phyloP scores from a whole-genome alignment of 2,888 invertebrate species.

The Megalurothrips usitatus region DNA sequence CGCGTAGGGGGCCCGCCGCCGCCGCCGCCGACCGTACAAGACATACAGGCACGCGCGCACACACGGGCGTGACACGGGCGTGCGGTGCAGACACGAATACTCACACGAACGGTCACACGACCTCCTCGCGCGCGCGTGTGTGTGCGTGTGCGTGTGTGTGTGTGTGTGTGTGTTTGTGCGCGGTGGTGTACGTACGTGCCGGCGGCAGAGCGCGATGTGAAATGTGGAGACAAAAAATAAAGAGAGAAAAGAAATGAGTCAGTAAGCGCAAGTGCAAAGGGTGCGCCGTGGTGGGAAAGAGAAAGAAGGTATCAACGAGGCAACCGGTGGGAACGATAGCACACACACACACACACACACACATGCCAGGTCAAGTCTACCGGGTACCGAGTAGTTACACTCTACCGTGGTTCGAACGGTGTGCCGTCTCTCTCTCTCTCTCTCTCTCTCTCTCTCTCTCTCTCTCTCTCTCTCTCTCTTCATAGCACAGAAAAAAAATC shows the following conservation, averaged over 20 bases:
- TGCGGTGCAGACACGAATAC: neutral
- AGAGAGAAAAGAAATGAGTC: neutral
- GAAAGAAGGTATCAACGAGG: too few species aligned
- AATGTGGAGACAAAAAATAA: neutral
- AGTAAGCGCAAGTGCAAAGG: too few species aligned
- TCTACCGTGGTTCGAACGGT: too few species aligned
- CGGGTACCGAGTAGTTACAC: too few species aligned
- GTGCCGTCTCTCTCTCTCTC: too few species aligned
- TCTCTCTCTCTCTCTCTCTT: too few species aligned
- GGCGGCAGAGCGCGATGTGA: neutral
- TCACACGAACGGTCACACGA: neutral
- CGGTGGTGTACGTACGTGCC: neutral
- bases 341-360: too few species aligned
- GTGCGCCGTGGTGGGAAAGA: too few species aligned
- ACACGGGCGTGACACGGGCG: neutral
- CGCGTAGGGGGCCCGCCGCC: neutral
- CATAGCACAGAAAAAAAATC: too few species aligned
- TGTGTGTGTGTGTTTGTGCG: neutral
- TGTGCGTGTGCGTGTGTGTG: conserved; percentile 3
- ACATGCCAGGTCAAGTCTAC: too few species aligned
- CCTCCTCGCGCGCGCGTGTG: neutral
- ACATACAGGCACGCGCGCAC: neutral
- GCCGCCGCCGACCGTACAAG: neutral
- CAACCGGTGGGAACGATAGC: too few species aligned
- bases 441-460: too few species aligned